phyloP scores from a whole-genome alignment of 2,888 invertebrate species.

The Morpho deidamia region DNA sequence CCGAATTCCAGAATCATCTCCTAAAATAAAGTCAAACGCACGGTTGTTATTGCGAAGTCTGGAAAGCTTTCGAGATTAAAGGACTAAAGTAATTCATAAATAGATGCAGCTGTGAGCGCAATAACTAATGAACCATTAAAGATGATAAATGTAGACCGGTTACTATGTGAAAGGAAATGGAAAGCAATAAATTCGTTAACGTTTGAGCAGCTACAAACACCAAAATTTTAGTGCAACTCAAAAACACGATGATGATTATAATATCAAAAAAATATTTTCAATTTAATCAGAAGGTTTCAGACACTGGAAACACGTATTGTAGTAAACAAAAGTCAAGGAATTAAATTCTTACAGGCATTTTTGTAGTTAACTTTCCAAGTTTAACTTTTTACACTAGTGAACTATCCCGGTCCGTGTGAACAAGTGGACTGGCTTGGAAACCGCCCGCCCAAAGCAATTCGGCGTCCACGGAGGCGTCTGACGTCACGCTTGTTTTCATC shows the following conservation, averaged over 20 bases:
- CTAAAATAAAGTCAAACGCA: conserved; percentile 64
- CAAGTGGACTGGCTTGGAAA: conserved; percentile 50
- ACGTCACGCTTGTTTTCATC: conserved; percentile 32
- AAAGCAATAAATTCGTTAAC: background rate
- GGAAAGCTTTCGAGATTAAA: conserved; percentile 43
- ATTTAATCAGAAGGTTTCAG: too few species aligned
- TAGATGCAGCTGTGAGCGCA: conserved; percentile 29
- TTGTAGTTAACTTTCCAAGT: conserved; percentile 34
- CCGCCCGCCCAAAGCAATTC: conserved; percentile 59
- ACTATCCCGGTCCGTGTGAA: conserved; percentile 53
- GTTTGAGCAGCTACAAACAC: background rate
- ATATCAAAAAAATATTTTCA: background rate
- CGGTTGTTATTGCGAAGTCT: conserved; percentile 43
- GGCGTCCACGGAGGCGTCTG: conserved; percentile 42
- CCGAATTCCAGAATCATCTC: conserved; percentile 67
- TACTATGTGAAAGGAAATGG: background rate
- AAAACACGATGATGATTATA: background rate
- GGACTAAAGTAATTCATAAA: conserved; percentile 23
- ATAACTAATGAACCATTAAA: conserved; percentile 9
- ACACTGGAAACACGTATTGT: background rate
- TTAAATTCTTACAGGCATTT: conserved; percentile 61
- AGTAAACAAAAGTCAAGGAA: background rate
- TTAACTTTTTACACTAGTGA: conserved; percentile 42
- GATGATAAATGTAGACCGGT: background rate
- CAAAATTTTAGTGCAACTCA: background rate